Evolutionary conservation across 2,113 vertebrate genomes (phyloP), one percentile per base, ranked within the genome.

Genomic region (Muscicapa adusta): DNA sequence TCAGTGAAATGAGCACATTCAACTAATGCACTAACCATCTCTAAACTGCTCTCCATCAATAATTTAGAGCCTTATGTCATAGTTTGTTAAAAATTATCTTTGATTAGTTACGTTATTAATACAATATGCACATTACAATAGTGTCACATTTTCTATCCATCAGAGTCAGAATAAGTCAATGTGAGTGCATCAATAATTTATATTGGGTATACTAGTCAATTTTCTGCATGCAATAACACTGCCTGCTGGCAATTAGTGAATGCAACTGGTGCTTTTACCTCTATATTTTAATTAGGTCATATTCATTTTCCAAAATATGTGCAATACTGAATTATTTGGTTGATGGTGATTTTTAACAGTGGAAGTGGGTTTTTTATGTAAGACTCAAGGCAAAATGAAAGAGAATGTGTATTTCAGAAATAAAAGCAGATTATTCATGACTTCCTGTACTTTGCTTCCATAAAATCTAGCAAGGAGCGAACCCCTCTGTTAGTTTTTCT

Each of bases 1-100:
- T 97, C 97, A 97, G 95, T 92, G 86, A 94, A 97, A 97, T 95
- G 94, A 96, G 77, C 91, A 56, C 90, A 95, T 95, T 96, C 89
- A 93, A 89, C 91, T 89, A 77, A 96, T 92, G 84, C 95, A 93
- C 93, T 90, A 95, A 97, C 94, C 68, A 95, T 88, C 70, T 95
- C 88, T 95, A 97, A 97, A 96, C 90, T 96, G 94, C 85, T 97
- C 75, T 68, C 67, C 78, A 96, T 97, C 94, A 95, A 97, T 97
- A 97, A 97, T 97, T 97, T 73, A 97, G 85, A 36, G 36, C 68
- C 85, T 94, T 83, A 88, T 95, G 83, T 84, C 94, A 93, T 75
- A 87, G 67, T 96, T 93, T 95, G 91, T 86, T 95, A 95, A 94
- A 97, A 97, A 97, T 95, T 91, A 96, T 80, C 76, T 95, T 95